These are phyloP conservation scores for Tenrec ecaudatus DNA, from an alignment of 2,113 vertebrate species.

Conservation along the genomic window DNA sequence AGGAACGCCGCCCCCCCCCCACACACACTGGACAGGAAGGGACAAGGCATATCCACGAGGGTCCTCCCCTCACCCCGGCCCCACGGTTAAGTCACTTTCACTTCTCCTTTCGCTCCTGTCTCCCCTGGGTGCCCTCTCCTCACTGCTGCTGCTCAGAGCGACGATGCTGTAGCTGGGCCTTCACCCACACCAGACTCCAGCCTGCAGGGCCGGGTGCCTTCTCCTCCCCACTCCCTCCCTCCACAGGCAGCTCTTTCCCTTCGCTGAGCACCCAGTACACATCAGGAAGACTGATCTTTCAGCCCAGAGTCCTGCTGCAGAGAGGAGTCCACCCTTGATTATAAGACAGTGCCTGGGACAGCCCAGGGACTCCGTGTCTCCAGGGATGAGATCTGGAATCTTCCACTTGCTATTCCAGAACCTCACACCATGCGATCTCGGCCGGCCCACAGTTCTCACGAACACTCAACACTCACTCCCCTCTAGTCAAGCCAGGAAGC, in stretches of 20 bases:
- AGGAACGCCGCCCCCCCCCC: not conserved
- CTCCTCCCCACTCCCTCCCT: too few species aligned
- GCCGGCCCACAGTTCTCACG: not conserved
- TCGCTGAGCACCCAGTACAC: not conserved
- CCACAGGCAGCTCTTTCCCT: not conserved
- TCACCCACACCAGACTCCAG: not conserved
- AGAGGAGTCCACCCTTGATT: not conserved
- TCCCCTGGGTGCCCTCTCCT: not conserved
- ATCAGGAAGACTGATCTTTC: not conserved
- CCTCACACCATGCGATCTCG: not conserved
- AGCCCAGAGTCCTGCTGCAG: not conserved
- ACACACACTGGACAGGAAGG: too few species aligned
- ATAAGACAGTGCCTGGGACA: rapidly evolving
- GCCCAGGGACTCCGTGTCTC: not conserved
- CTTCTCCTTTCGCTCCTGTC: not conserved
- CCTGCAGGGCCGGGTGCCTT: not conserved
- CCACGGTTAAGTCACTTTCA: not conserved
- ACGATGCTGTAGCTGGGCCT: not conserved
- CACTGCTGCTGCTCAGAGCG: not conserved
- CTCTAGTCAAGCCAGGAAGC: not conserved
- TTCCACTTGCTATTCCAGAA: not conserved
- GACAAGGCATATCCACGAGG: not conserved
- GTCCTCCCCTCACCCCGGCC: not conserved
- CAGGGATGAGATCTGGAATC: not conserved
- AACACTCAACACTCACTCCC: not conserved